These are phyloP conservation scores for Parnassius apollo DNA, from an alignment of 2,888 invertebrate genomes.

Conservation along the genomic window DNA sequence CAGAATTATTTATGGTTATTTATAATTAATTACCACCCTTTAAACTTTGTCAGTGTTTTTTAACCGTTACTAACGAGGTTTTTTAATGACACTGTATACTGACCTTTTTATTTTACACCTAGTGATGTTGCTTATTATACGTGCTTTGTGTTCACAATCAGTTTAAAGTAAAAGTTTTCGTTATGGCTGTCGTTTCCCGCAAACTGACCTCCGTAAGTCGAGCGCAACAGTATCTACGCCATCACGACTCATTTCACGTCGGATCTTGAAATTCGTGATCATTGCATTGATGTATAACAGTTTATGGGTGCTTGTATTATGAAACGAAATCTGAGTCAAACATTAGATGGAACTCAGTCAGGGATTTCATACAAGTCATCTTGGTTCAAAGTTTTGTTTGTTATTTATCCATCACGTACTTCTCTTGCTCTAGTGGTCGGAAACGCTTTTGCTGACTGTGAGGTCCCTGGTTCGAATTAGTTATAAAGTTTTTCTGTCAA, in stretches of 20 bases:
- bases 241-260: slow-evolving; percentile 23
- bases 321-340: slow-evolving; percentile 1
- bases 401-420: background rate
- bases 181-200: slow-evolving; percentile 15
- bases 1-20: slow-evolving; percentile 27
- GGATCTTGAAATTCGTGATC: slow-evolving; percentile 27
- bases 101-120: slow-evolving; percentile 1
- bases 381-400: background rate
- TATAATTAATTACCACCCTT: slow-evolving; percentile 25
- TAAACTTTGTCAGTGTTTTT: slow-evolving; percentile 22
- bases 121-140: background rate
- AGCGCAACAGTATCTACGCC: slow-evolving; percentile 2
- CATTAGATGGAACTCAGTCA: background rate
- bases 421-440: too few species aligned
- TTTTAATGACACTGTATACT: slow-evolving; percentile 3
- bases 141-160: background rate
- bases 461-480: too few species aligned
- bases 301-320: slow-evolving; percentile 16
- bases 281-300: slow-evolving; percentile 16
- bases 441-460: too few species aligned
- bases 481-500: too few species aligned
- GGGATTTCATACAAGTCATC: background rate
- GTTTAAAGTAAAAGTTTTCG: slow-evolving; percentile 8
- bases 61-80: slow-evolving; percentile 19
- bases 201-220: slow-evolving; percentile 21